Conservation (phyloP, 2,888 invertebrate genomes). For the Drosophila nr. medialis region DNA sequence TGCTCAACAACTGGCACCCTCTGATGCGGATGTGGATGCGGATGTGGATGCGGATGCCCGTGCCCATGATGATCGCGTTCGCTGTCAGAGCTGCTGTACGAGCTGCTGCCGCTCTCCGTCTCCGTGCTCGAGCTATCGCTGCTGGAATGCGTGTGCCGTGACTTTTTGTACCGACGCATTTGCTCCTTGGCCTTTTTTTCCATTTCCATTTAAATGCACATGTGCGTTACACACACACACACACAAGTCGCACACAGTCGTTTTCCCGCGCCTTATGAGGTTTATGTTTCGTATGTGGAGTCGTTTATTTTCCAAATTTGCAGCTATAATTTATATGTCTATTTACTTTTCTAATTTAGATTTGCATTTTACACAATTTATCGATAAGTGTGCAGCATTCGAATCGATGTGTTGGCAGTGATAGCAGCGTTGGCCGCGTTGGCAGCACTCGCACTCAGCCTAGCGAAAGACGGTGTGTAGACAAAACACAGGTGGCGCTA, state of each 20-base stretch:
- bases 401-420: slow-evolving; percentile 7
- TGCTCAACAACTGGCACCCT: slow-evolving; percentile 52
- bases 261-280: background rate
- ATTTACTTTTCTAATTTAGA: slow-evolving; percentile 36
- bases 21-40: slow-evolving; percentile 55
- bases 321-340: slow-evolving; percentile 12
- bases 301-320: slow-evolving; percentile 44
- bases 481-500: background rate
- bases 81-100: slow-evolving; percentile 82
- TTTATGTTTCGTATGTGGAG: slow-evolving; percentile 45
- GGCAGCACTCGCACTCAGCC: background rate
- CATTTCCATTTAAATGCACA: slow-evolving; percentile 66
- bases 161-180: slow-evolving; percentile 83
- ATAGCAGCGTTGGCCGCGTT: background rate
- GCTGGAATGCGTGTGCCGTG: slow-evolving; percentile 82
- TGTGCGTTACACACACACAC: background rate
- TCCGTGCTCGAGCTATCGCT: slow-evolving; percentile 83
- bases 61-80: slow-evolving; percentile 64
- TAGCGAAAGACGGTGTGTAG: background rate
- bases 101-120: slow-evolving; percentile 82
- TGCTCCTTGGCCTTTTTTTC: slow-evolving; percentile 84
- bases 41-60: slow-evolving; percentile 46
- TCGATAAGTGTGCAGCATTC: slow-evolving; percentile 9
- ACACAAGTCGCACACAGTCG: background rate
- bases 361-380: slow-evolving; percentile 29